Evolutionary conservation across 2,797 vertebrate species (phyloP).

Genomic region (Pangasius mekongensis): DNA sequence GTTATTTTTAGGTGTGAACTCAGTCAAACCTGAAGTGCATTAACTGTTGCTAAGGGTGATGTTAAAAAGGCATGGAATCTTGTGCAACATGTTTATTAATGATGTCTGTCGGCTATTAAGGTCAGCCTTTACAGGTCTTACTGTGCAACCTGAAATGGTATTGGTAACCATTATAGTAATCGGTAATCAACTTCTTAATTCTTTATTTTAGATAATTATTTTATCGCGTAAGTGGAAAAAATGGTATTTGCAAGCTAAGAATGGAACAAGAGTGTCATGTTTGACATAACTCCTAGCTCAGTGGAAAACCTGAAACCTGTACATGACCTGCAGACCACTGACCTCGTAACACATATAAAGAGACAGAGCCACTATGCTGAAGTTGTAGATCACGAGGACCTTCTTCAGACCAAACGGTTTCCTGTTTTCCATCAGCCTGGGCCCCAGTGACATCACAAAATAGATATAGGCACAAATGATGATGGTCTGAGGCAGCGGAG

Average conservation of each 20-base stretch:
- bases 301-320: background rate
- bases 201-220: background rate
- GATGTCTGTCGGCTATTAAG: background rate
- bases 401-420: conserved; percentile 90
- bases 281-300: background rate
- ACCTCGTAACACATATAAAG: conserved; percentile 96
- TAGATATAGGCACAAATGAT: conserved; percentile 86
- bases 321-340: conserved; percentile 20
- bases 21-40: conserved; percentile 7
- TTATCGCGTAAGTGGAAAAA: background rate
- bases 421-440: conserved; percentile 93
- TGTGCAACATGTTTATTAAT: conserved; percentile 4
- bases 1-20: conserved; percentile 47
- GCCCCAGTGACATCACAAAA: conserved; percentile 90
- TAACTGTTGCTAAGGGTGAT: background rate
- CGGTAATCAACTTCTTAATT: background rate
- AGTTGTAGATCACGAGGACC: conserved; percentile 88
- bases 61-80: conserved; percentile 1
- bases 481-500: conserved; percentile 86
- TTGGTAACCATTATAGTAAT: no score
- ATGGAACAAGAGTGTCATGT: background rate
- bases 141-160: background rate
- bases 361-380: conserved; percentile 86
- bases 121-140: background rate
- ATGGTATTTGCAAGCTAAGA: no score